Percentiles rank a stretch among this genome's conserved stretches.
Conservation (phyloP, 2,888 invertebrate genomes). For the Pristionchus exspectatus region DNA sequence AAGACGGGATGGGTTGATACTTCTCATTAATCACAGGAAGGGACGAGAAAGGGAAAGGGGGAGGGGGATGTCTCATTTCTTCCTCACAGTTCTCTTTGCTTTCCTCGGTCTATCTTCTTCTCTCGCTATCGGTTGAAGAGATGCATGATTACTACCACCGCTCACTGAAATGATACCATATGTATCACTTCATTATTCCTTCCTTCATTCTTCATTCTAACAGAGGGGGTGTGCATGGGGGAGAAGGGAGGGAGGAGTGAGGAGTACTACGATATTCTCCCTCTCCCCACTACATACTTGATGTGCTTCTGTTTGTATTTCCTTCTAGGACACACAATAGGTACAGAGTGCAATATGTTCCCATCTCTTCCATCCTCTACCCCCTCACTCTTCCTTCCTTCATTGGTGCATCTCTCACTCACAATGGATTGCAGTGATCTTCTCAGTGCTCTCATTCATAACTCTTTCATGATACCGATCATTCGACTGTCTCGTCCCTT, state of each 20-base stretch:
- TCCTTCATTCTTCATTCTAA: background rate
- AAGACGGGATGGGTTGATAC: background rate
- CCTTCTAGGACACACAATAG: background rate
- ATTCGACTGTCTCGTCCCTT: background rate
- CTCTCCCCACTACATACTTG: background rate
- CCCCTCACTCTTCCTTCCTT: background rate
- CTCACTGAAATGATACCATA: background rate
- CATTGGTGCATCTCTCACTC: background rate
- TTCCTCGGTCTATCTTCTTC: conserved; percentile 50
- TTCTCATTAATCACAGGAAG: background rate
- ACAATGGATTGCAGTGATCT: conserved; percentile 1
- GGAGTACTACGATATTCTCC: background rate
- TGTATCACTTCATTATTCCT: background rate
- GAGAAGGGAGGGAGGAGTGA: background rate
- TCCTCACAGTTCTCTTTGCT: conserved; percentile 28
- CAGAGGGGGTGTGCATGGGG: background rate
- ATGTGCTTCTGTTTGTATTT: background rate
- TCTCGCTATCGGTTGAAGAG: conserved; percentile 41
- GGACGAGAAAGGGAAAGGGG: background rate
- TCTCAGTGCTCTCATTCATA: conserved; percentile 47
- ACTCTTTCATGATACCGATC: conserved; percentile 42
- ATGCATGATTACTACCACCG: conserved; percentile 6
- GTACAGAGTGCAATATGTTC: background rate
- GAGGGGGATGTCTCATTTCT: conserved; percentile 24
- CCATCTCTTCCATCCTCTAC: background rate